phyloP scores from a whole-genome alignment of 2,797 vertebrate genomes.

The Myotis findleyi region DNA sequence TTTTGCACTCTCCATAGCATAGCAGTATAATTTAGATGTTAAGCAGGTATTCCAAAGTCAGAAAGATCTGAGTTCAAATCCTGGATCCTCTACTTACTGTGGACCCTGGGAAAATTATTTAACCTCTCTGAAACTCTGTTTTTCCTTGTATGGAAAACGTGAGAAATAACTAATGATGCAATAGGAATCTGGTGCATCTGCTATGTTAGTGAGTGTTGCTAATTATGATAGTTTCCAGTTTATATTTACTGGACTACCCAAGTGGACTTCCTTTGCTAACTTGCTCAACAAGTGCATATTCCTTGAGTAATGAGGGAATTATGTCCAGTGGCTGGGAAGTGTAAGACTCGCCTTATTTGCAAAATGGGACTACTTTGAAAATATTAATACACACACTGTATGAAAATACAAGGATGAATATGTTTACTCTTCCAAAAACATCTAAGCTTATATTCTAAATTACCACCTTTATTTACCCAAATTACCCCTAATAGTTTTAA shows the following conservation, averaged over 20 bases:
- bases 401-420: neutral
- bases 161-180: neutral
- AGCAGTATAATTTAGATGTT: neutral
- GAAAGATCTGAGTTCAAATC: slow-evolving; percentile 10
- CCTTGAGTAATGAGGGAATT: neutral
- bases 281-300: neutral
- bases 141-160: neutral
- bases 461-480: neutral
- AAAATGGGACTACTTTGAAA: neutral
- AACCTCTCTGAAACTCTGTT: slow-evolving; percentile 20
- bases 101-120: neutral
- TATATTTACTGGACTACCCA: neutral
- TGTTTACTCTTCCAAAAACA: neutral
- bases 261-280: neutral
- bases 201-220: neutral
- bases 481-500: neutral
- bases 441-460: neutral
- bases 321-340: neutral
- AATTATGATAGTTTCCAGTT: neutral
- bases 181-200: neutral
- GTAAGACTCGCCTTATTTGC: neutral
- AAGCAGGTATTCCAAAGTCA: neutral
- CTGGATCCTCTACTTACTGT: neutral
- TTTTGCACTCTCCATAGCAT: neutral
- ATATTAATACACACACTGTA: neutral